Evolutionary conservation across 2,888 invertebrate genomes (phyloP).

Genomic region (Azorinus chamasolen): DNA sequence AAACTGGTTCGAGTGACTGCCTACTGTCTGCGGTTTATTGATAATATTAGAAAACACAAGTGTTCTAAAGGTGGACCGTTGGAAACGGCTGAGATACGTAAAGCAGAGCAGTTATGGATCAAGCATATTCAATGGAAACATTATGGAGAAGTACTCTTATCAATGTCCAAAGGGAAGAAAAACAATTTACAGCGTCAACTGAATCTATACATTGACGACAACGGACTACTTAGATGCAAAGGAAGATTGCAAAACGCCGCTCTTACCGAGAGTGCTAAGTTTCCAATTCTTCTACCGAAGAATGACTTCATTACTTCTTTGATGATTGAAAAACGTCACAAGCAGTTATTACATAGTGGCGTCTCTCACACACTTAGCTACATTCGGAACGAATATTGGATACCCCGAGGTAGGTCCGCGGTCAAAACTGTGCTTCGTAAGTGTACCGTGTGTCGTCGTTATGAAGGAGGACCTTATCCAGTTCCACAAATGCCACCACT

Average conservation of each 20-base stretch:
- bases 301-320: slow-evolving; percentile 30
- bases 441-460: slow-evolving; percentile 31
- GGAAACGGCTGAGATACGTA: slow-evolving; percentile 19
- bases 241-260: slow-evolving; percentile 41
- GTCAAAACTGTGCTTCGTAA: slow-evolving; percentile 18
- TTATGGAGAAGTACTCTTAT: too few relatives aligned
- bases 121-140: slow-evolving; percentile 12
- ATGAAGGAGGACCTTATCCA: slow-evolving; percentile 40
- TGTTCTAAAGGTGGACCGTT: background rate
- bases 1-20: slow-evolving; percentile 34
- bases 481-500: slow-evolving; percentile 43
- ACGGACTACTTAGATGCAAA: slow-evolving; percentile 38
- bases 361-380: slow-evolving; percentile 39
- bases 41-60: background rate
- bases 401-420: slow-evolving; percentile 29
- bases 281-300: slow-evolving; percentile 46
- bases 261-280: slow-evolving; percentile 34
- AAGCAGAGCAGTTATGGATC: slow-evolving; percentile 38
- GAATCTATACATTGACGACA: slow-evolving; percentile 25
- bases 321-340: slow-evolving; percentile 42
- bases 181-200: background rate
- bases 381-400: slow-evolving; percentile 25
- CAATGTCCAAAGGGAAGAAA: too few relatives aligned
- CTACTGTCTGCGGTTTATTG: slow-evolving; percentile 9
- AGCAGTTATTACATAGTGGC: slow-evolving; percentile 43